Conservation (phyloP, 2,797 vertebrate genomes). For the Graptemys geographica region DNA sequence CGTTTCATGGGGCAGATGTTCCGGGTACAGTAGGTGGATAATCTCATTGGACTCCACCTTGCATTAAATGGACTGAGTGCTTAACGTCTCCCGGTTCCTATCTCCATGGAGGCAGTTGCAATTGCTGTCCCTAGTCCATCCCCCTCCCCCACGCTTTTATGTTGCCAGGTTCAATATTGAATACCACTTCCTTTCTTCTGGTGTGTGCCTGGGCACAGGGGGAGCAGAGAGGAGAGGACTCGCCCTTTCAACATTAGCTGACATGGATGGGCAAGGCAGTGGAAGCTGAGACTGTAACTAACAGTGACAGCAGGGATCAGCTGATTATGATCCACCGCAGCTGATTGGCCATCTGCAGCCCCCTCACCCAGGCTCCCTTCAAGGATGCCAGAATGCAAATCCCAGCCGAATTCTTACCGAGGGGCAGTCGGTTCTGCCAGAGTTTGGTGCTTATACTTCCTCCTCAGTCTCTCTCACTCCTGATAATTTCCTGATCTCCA, state of each 20-base stretch:
- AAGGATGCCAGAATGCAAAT: neutral
- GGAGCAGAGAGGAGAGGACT: neutral
- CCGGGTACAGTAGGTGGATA: slow-evolving; percentile 13
- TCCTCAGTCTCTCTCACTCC: neutral
- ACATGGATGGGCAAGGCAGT: neutral
- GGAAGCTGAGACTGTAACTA: slow-evolving; percentile 30
- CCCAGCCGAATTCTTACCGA: neutral
- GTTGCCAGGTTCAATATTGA: neutral
- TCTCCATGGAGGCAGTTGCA: slow-evolving; percentile 20
- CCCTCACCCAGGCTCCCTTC: neutral
- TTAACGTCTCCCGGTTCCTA: slow-evolving; percentile 43
- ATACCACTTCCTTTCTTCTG: accelerated
- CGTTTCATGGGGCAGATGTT: neutral
- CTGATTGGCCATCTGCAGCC: neutral
- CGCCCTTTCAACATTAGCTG: neutral
- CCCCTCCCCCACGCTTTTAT: neutral
- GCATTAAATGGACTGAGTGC: neutral
- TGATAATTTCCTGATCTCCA: slow-evolving; percentile 60
- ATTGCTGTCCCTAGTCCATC: neutral
- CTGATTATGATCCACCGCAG: slow-evolving; percentile 5
- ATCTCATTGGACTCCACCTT: slow-evolving; percentile 42
- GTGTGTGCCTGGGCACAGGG: neutral
- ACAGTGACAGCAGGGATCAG: neutral
- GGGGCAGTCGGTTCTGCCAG: neutral
- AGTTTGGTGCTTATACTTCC: neutral